phyloP scores from a whole-genome alignment of 2,797 vertebrate species.

The Siniperca obscura region DNA sequence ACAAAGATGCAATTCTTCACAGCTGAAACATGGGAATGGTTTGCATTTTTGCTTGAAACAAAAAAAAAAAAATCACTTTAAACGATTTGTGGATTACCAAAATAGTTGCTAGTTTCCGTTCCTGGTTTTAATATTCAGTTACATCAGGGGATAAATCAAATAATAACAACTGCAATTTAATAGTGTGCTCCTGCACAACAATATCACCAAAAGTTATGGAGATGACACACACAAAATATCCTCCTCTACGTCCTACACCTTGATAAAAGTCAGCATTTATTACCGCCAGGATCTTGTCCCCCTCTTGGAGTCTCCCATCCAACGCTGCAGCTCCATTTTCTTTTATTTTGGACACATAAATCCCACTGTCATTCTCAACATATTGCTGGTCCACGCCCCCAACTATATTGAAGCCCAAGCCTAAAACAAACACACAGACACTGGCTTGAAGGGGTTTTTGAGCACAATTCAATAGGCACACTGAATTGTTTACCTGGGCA shows the following conservation, averaged over 20 bases:
- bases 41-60: neutral
- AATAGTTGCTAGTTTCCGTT: neutral
- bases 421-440: slow-evolving; percentile 76
- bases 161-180: neutral
- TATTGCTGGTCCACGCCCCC: slow-evolving; percentile 94
- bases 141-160: neutral
- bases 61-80: neutral
- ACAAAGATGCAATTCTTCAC: neutral
- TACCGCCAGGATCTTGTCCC: slow-evolving; percentile 96
- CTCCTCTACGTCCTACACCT: neutral
- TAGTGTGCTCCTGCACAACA: neutral
- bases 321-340: slow-evolving; percentile 91
- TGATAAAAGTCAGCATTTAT: slow-evolving; percentile 63
- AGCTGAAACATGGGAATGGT: too few species aligned
- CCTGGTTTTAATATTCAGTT: neutral
- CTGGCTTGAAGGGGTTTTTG: neutral
- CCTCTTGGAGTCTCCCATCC: slow-evolving; percentile 94
- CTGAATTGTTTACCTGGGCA: neutral
- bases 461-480: slow-evolving; percentile 1
- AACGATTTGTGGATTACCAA: neutral
- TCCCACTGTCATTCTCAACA: slow-evolving; percentile 90
- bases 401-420: slow-evolving; percentile 97
- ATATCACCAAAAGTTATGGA: neutral
- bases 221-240: neutral
- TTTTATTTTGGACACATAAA: slow-evolving; percentile 96